These are phyloP conservation scores for Ascidia mentula DNA, from an alignment of 23 tunicate species.

Conservation along the genomic window DNA sequence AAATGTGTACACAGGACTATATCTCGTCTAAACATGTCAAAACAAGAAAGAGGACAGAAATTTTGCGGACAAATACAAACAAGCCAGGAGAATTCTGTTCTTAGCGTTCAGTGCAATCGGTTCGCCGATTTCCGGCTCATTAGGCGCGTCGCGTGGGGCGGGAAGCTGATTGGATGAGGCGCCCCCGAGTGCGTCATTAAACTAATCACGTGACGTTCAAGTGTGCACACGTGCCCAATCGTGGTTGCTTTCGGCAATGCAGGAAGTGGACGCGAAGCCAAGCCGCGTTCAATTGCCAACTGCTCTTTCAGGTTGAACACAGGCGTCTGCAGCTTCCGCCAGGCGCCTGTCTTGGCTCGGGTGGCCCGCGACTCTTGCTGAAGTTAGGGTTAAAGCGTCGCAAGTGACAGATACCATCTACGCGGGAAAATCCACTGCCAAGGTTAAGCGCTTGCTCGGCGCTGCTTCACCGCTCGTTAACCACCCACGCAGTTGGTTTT, in stretches of 20 bases:
- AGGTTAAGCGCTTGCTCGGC: neutral
- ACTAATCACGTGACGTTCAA: neutral
- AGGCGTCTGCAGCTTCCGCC: neutral
- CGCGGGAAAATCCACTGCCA: neutral
- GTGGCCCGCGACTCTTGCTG: neutral
- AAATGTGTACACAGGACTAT: too few relatives aligned
- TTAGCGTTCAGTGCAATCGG: too few relatives aligned
- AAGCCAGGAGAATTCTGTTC: too few relatives aligned
- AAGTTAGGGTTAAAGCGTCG: neutral
- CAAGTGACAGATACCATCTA: neutral
- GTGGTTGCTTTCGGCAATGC: neutral
- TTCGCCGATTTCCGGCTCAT: constrained; percentile 2
- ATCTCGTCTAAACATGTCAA: too few relatives aligned
- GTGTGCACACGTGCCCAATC: constrained; percentile 7
- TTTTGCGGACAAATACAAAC: too few relatives aligned
- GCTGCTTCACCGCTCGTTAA: neutral
- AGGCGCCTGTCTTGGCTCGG: neutral
- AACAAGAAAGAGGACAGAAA: too few relatives aligned
- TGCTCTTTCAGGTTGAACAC: neutral
- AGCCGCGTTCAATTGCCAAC: neutral
- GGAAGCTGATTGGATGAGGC: neutral
- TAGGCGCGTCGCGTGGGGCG: neutral
- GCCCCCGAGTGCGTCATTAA: constrained; percentile 10
- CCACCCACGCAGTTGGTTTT: neutral
- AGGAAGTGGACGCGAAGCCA: neutral